phyloP scores from a whole-genome alignment of 2,113 vertebrate genomes.

The Phyllopteryx taeniolatus region DNA sequence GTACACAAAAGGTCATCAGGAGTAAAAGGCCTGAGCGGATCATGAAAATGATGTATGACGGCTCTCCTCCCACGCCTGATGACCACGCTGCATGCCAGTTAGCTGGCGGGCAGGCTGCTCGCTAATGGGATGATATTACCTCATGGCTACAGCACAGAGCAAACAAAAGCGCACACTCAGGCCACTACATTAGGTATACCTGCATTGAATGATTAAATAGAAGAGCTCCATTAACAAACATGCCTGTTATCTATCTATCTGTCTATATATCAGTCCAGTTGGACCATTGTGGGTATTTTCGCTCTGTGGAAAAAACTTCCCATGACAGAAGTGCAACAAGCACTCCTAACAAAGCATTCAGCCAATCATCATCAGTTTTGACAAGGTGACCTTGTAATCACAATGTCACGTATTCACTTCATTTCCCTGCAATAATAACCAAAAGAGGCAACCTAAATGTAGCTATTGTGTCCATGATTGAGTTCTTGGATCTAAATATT shows the following conservation, averaged over 20 bases:
- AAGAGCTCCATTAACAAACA: too few relatives aligned
- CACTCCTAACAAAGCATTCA: slow-evolving; percentile 33
- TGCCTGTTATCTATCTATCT: too few relatives aligned
- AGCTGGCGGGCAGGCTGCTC: slow-evolving; percentile 25
- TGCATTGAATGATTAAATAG: too few relatives aligned
- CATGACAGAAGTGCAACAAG: slow-evolving; percentile 32
- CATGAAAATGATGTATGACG: slow-evolving; percentile 18
- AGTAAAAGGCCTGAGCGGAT: not conserved
- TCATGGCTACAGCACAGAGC: not conserved
- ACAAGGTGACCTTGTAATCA: slow-evolving; percentile 40
- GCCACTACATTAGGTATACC: not conserved
- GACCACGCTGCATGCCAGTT: slow-evolving; percentile 22
- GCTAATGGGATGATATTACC: slow-evolving; percentile 10
- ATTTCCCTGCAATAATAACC: slow-evolving; percentile 16
- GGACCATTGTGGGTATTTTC: not conserved
- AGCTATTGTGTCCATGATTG: not conserved
- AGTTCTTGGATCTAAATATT: not conserved
- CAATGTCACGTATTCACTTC: slow-evolving; percentile 12
- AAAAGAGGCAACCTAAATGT: not conserved
- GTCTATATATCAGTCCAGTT: not conserved
- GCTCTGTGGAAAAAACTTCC: not conserved
- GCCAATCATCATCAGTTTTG: slow-evolving; percentile 5
- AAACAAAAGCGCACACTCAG: not conserved
- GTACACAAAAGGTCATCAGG: slow-evolving; percentile 14
- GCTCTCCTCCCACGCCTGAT: slow-evolving; percentile 21